A percentile compares a stretch with the other conserved stretches of the same genome.
phyloP scores from a whole-genome alignment of 2,888 invertebrate genomes.

The Chesias legatella region DNA sequence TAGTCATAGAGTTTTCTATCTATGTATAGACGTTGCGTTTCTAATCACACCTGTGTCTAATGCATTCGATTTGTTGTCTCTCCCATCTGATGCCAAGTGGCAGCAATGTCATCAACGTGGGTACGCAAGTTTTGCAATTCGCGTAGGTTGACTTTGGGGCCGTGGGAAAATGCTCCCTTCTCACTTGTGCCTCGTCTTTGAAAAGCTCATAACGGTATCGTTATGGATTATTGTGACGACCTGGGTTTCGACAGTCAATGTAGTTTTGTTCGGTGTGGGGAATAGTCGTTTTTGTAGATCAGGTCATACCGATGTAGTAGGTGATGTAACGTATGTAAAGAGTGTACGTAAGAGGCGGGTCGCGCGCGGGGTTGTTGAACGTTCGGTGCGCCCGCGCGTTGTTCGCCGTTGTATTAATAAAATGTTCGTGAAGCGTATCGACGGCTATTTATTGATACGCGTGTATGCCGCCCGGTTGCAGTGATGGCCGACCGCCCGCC shows the following conservation, averaged over 20 bases:
- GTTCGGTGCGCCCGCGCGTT: slow-evolving; percentile 52
- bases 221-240: slow-evolving; percentile 38
- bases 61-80: slow-evolving; percentile 7
- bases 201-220: slow-evolving; percentile 54
- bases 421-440: slow-evolving; percentile 73
- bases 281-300: slow-evolving; percentile 40
- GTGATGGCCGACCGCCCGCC: not conserved
- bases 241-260: slow-evolving; percentile 13
- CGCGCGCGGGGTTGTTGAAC: slow-evolving; percentile 73
- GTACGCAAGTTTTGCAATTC: slow-evolving; percentile 47
- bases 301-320: slow-evolving; percentile 37
- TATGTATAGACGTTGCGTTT: too few relatives aligned
- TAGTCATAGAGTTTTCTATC: too few relatives aligned
- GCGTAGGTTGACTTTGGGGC: slow-evolving; percentile 50
- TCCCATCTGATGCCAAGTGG: slow-evolving; percentile 27
- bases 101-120: slow-evolving; percentile 44
- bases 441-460: slow-evolving; percentile 73
- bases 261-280: slow-evolving; percentile 24
- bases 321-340: slow-evolving; percentile 55
- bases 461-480: slow-evolving; percentile 43
- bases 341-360: slow-evolving; percentile 49
- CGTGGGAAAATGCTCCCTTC: slow-evolving; percentile 63
- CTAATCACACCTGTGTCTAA: not conserved
- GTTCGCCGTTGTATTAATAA: slow-evolving; percentile 76
- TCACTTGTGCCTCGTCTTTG: slow-evolving; percentile 35